Percentiles rank a stretch among this genome's conserved stretches.
Conservation (phyloP, 2,113 vertebrate species). For the Cyanoderma ruficeps region DNA sequence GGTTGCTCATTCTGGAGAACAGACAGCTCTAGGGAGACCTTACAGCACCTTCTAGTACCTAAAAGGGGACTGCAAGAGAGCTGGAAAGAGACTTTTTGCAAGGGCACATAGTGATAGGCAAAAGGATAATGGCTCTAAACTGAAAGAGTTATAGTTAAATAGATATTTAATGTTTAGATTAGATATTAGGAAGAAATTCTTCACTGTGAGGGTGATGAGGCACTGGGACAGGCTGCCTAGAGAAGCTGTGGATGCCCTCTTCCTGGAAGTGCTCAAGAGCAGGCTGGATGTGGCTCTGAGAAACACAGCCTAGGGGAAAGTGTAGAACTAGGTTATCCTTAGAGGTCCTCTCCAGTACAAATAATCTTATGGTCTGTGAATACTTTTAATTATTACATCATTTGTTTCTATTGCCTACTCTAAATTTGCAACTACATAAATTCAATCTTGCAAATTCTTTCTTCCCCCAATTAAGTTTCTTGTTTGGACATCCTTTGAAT, state of each 20-base stretch:
- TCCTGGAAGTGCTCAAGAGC: neutral
- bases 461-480: neutral
- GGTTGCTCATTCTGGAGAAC: neutral
- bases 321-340: neutral
- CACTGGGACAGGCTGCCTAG: neutral
- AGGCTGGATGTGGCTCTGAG: neutral
- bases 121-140: neutral
- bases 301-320: neutral
- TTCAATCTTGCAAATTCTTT: neutral
- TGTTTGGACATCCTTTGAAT: neutral
- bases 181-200: neutral
- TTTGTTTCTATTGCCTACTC: neutral
- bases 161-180: neutral
- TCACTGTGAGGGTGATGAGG: neutral
- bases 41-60: neutral
- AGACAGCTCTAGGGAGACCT: neutral
- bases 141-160: neutral
- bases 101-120: accelerated
- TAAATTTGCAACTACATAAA: neutral
- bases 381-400: neutral
- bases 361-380: neutral
- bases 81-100: neutral
- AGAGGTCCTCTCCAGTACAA: neutral
- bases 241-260: neutral
- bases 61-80: neutral